Conservation (phyloP, 64 coral and sea anemone genomes). For the Porites australiensis region DNA sequence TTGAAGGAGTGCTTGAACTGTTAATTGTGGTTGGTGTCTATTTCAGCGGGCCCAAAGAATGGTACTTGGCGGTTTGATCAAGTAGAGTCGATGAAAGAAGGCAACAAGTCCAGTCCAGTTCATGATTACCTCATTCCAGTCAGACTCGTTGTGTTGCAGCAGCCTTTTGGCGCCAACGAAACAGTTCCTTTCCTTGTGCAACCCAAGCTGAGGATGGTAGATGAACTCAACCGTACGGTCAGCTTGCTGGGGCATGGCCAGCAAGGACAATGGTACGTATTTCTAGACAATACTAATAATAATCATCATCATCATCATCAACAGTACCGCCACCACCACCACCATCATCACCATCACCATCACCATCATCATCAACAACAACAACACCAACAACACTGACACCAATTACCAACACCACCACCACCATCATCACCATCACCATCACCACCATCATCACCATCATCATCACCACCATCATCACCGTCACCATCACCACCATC, state of each 20-base stretch:
- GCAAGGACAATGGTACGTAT: conserved; percentile 54
- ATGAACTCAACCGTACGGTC: conserved; percentile 68
- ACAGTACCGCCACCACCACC: too few relatives aligned
- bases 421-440: too few relatives aligned
- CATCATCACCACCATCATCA: too few relatives aligned
- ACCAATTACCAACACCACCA: too few relatives aligned
- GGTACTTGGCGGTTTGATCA: conserved; percentile 80
- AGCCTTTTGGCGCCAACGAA: conserved; percentile 72
- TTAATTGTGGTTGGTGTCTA: not conserved
- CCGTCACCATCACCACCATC: too few relatives aligned
- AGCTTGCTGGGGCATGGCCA: conserved; percentile 50
- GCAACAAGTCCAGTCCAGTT: conserved; percentile 50
- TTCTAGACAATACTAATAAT: too few relatives aligned
- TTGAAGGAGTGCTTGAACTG: not conserved
- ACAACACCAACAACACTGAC: too few relatives aligned
- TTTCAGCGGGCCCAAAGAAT: conserved; percentile 66
- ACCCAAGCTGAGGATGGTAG: conserved; percentile 57
- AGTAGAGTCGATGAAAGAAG: conserved; percentile 44
- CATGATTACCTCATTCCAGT: conserved; percentile 67
- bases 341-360: too few relatives aligned
- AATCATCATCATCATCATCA: too few relatives aligned
- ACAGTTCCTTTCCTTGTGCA: conserved; percentile 62
- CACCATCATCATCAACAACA: too few relatives aligned
- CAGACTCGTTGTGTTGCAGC: conserved; percentile 29
- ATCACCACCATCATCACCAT: too few relatives aligned